Evolutionary conservation across 2,888 invertebrate species (phyloP), one percentile per base, ranked within the genome.

Genomic region (Orthosia gothica): DNA sequence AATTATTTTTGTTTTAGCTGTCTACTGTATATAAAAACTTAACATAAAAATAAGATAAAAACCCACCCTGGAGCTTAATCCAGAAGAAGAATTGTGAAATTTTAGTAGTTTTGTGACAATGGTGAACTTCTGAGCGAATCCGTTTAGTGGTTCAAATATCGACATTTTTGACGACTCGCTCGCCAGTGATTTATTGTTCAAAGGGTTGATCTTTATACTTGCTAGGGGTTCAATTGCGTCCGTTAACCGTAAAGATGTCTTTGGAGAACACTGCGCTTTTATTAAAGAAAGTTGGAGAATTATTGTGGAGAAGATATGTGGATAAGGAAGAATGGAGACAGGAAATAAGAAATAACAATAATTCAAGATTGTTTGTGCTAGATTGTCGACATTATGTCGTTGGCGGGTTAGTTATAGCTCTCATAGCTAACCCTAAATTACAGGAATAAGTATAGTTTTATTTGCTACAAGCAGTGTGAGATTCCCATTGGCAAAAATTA

Each of bases 121-220:
- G 26, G 58, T 20, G 18, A 18, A 16, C 59, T 84, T 80, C 52
- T 80, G 13, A 23, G n/a, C 7, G 1, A 4, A 49, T 20, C 52
- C 63, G 0, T 23, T 18, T 0, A 23, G 16, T 55, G 75, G 15
- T n/a, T 7, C 5, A 45, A 83, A 49, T 32, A 59, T 63, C 72
- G 65, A 64, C 65, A 70, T 86, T 86, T 85, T 84, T 86, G 84
- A 78, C 67, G 65, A 76, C 58, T 77, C 61, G 76, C 54, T 55
- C 57, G 64, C 15, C 63, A 57, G 49, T 81, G 73, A 78, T 65
- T 83, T 84, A 83, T 77, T n/a, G 58, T 63, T 12, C n/a, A 74
- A 84, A 74, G 82, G 71, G 58, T 71, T 70, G 63, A 65, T 76
- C 61, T 67, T 70, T 63, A 59, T 73, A 32, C 12, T 70, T 59